Evolutionary conservation across 2,113 vertebrate species (phyloP).

Genomic region (Bos javanicus): DNA sequence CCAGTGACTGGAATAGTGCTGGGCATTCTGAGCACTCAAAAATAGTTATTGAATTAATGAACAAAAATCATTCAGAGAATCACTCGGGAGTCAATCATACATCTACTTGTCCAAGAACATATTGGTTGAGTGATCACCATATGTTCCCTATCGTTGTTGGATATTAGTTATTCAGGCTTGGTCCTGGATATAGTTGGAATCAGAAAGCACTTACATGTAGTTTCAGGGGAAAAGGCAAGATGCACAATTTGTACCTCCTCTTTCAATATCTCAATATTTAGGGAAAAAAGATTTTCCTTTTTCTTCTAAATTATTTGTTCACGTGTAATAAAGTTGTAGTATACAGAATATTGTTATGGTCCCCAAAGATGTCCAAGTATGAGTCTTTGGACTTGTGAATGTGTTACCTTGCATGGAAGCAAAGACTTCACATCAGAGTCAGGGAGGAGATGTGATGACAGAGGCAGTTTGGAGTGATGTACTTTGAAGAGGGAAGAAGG

Average conservation of each 20-base stretch:
- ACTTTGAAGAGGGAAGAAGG: background rate
- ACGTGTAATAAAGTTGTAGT: background rate
- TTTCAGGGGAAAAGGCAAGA: background rate
- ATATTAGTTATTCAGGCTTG: background rate
- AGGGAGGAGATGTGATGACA: background rate
- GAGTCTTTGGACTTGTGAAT: background rate
- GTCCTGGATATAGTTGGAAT: background rate
- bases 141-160: background rate
- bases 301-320: background rate
- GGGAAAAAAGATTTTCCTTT: background rate
- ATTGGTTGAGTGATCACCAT: background rate
- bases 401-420: background rate
- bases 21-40: background rate
- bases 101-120: background rate
- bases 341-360: background rate
- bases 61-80: background rate
- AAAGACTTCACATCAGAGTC: background rate
- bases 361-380: background rate
- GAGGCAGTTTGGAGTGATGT: background rate
- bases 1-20: background rate
- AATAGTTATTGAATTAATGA: conserved; percentile 9
- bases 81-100: background rate
- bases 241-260: background rate
- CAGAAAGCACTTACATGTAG: background rate
- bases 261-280: background rate